Conservation (phyloP, 2,888 invertebrate species). For the Rhaphigaster nebulosa region DNA sequence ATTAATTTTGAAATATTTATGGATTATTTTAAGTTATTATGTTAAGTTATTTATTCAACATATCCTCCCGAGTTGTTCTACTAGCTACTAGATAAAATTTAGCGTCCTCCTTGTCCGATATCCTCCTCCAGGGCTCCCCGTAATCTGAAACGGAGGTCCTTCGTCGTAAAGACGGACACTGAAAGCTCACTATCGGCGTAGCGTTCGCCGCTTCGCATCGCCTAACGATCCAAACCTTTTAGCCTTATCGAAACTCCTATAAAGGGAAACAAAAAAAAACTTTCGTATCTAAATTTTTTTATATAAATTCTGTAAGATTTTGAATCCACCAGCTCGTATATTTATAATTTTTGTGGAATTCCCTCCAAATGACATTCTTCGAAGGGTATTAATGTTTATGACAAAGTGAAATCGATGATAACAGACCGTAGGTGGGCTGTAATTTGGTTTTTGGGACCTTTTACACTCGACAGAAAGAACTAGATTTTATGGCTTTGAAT, state of each 20-base stretch:
- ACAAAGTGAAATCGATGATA: slow-evolving; percentile 15
- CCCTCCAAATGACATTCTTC: background rate
- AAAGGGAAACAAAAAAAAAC: background rate
- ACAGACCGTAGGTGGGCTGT: background rate
- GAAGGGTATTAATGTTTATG: background rate
- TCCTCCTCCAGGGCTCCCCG: background rate
- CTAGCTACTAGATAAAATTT: slow-evolving; percentile 22
- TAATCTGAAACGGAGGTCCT: slow-evolving; percentile 3
- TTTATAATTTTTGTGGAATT: slow-evolving; percentile 12
- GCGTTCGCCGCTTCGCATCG: background rate
- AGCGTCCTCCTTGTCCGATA: background rate
- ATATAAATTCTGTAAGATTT: background rate
- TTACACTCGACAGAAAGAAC: background rate
- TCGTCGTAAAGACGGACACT: background rate
- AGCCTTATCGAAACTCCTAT: background rate
- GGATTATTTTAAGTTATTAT: background rate
- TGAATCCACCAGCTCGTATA: background rate
- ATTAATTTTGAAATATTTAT: background rate
- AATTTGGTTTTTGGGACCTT: background rate
- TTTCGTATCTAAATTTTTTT: background rate
- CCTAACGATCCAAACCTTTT: slow-evolving; percentile 32
- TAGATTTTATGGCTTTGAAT: background rate
- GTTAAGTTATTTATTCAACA: background rate
- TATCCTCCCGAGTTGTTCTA: background rate
- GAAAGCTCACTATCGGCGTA: background rate